These are phyloP conservation scores for Andricus curvator DNA, from an alignment of 2,888 invertebrate species.

Conservation along the genomic window DNA sequence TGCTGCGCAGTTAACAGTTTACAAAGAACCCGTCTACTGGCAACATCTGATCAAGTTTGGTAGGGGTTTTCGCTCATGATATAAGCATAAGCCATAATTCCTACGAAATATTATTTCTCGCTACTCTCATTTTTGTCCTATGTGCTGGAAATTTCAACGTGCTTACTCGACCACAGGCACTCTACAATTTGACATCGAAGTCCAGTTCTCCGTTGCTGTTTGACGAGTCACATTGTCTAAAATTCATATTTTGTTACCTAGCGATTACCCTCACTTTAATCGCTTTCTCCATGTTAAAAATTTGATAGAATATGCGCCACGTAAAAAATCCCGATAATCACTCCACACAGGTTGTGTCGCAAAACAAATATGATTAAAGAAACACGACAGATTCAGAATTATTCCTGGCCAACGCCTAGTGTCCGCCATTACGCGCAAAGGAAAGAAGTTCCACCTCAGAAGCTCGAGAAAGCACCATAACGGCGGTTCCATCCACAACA, in stretches of 20 bases:
- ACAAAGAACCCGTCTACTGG: constrained; percentile 34
- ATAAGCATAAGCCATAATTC: neutral
- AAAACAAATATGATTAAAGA: neutral
- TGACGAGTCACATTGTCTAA: too few species aligned
- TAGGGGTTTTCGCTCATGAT: neutral
- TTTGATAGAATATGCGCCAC: neutral
- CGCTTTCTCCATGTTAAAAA: neutral
- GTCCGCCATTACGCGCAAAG: neutral
- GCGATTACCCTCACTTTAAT: too few species aligned
- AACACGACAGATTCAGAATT: neutral
- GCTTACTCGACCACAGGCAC: neutral
- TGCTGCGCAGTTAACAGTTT: constrained; percentile 44
- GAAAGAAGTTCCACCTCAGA: neutral
- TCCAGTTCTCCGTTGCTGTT: neutral
- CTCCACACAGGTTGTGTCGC: neutral
- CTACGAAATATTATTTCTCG: neutral
- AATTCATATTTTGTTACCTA: too few species aligned
- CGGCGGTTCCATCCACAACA: constrained; percentile 4
- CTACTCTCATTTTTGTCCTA: too few species aligned
- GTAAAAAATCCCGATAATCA: neutral
- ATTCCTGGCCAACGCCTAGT: neutral
- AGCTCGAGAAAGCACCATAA: neutral
- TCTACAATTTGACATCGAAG: neutral
- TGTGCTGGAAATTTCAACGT: neutral
- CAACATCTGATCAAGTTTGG: constrained; percentile 22